Percentiles rank a stretch among this genome's conserved stretches.
These are phyloP conservation scores for Empis stercorea DNA, from an alignment of 2,888 invertebrate genomes.

Conservation along the genomic window DNA sequence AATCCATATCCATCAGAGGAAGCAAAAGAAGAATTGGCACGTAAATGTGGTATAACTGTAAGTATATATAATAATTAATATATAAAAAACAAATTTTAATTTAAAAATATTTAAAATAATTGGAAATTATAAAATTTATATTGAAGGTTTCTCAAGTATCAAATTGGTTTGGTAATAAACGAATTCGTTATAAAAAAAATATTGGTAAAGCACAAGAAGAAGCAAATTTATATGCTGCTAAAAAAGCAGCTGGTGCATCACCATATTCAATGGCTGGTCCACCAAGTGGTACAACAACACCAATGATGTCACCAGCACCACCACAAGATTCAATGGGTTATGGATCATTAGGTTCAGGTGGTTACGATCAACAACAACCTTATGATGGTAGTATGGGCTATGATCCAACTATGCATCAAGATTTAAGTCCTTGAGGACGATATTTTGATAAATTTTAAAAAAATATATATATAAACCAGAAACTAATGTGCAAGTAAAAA, in stretches of 20 bases:
- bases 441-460: conserved; percentile 21
- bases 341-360: conserved; percentile 82
- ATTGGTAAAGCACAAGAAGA: conserved; percentile 99
- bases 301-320: conserved; percentile 90
- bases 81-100: background rate
- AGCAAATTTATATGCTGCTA: conserved; percentile 96
- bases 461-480: background rate
- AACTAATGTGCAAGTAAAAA: background rate
- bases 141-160: conserved; percentile 61
- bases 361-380: conserved; percentile 77
- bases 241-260: conserved; percentile 88
- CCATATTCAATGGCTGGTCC: conserved; percentile 80
- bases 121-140: background rate
- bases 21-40: conserved; percentile 97
- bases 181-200: conserved; percentile 99
- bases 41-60: conserved; percentile 98
- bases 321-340: conserved; percentile 89
- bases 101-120: background rate
- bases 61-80: no score
- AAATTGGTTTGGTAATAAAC: conserved; percentile 99
- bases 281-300: conserved; percentile 81
- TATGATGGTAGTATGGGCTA: conserved; percentile 86
- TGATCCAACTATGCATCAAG: conserved; percentile 81
- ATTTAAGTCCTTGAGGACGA: conserved; percentile 48
- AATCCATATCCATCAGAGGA: conserved; percentile 99